Evolutionary conservation across 2,797 vertebrate genomes (phyloP).

Genomic region (Aratinga solstitialis): DNA sequence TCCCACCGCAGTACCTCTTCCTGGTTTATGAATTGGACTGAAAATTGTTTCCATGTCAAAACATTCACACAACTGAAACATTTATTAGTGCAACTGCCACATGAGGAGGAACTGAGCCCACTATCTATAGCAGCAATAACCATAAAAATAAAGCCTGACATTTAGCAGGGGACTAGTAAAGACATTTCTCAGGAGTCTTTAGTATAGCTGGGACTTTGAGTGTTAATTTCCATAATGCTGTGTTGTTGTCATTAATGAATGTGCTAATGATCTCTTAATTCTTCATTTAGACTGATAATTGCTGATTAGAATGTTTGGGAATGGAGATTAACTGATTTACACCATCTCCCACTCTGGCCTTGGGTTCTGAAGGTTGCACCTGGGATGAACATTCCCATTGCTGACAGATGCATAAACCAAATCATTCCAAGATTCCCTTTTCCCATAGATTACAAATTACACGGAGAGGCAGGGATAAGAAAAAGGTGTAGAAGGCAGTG

Average conservation of each 20-base stretch:
- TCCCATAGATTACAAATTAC: background rate
- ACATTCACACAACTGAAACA: background rate
- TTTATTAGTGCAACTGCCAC: background rate
- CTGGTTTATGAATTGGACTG: background rate
- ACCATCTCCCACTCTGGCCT: background rate
- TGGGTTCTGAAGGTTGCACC: background rate
- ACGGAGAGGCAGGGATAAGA: background rate
- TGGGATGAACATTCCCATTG: background rate
- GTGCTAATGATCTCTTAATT: slow-evolving; percentile 44
- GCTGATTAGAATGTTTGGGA: background rate
- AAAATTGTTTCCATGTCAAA: background rate
- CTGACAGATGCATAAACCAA: background rate
- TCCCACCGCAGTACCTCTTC: background rate
- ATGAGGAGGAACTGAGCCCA: background rate
- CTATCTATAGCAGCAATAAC: background rate
- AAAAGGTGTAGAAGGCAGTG: background rate
- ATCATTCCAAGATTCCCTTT: background rate
- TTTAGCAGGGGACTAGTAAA: background rate
- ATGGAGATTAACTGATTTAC: background rate
- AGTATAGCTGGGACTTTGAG: background rate
- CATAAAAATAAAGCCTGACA: background rate
- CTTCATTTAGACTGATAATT: background rate
- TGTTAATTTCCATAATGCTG: slow-evolving; percentile 2
- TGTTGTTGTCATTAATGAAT: slow-evolving; percentile 10
- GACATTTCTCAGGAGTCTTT: background rate